Evolutionary conservation across 2,113 vertebrate species (phyloP), one percentile per base, ranked within the genome.

Genomic region (Acrocephalus kingi): DNA sequence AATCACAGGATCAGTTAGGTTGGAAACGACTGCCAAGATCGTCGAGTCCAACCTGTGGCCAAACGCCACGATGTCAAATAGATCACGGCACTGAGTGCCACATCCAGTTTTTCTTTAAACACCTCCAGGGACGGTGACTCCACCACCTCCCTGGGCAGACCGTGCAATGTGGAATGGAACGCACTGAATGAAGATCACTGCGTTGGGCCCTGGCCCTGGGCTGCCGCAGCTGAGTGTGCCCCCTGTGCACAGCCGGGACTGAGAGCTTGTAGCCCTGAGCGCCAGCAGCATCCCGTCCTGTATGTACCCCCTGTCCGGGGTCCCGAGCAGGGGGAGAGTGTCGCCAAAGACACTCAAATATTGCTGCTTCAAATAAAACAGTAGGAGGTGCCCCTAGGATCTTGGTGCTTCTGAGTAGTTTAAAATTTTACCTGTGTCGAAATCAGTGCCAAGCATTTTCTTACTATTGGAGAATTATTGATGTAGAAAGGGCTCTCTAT

Each of bases 161-260:
- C 10, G 10, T 66, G 39, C 55, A 6, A 14, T 10, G 25, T 5
- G 58, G 66, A 7, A 6, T 27, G 52, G 43, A 13, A 4, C 5
- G 62, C 16, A 10, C 9, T 43, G 39, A 8, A 13, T 22, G 12
- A 12, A 22, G 10, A 23, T 45, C 0, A 0, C 17, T 28, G 19
- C 31, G 1, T 3, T 12, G 19, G 68, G 54, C 45, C 7, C 4
- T 5, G 25, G 24, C 62, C 16, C 8, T 10, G 83, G 66, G 61
- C 66, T 37, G 0, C 0, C 1, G 7, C 16, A 3, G 3, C 37
- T 9, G 15, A 2, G 3, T 0, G 35, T 19, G 12, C 20, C 39
- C n/a, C 4, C 25, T 27, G 20, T 31, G 48, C 11, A 0, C 5
- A 8, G 45, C 0, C 1, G 15, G 20, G 6, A 1, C n/a, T 6